These are phyloP conservation scores for Chelon auratus DNA, from an alignment of 2,797 vertebrate genomes.

Conservation along the genomic window DNA sequence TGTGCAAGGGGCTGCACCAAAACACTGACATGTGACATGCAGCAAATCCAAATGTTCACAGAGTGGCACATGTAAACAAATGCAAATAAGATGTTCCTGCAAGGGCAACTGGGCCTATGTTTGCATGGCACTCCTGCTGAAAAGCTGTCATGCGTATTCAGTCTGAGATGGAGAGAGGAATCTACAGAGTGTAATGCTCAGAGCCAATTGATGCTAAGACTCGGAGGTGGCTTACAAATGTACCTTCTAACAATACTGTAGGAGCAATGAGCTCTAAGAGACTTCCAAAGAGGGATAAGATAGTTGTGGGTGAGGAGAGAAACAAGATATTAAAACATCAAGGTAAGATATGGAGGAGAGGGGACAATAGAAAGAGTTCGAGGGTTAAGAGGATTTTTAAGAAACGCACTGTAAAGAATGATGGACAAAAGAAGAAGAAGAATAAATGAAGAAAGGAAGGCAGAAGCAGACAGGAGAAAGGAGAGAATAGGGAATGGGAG, in stretches of 20 bases:
- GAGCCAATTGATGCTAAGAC: constrained; percentile 36
- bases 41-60: constrained; percentile 65
- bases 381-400: constrained; percentile 78
- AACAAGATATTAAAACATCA: constrained; percentile 77
- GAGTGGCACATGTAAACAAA: constrained; percentile 78
- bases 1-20: constrained; percentile 56
- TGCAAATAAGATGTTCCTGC: constrained; percentile 73
- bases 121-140: constrained; percentile 40
- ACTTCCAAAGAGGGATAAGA: constrained; percentile 53
- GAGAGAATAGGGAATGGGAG: constrained; percentile 82
- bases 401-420: constrained; percentile 58
- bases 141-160: constrained; percentile 61
- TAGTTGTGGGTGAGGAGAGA: constrained; percentile 46
- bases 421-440: constrained; percentile 76
- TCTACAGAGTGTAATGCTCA: constrained; percentile 37
- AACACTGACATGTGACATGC: constrained; percentile 61
- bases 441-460: constrained; percentile 70
- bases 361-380: constrained; percentile 66
- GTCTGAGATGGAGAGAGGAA: constrained; percentile 50
- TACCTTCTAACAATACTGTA: constrained; percentile 53
- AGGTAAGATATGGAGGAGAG: constrained; percentile 58
- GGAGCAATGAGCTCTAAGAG: constrained; percentile 48
- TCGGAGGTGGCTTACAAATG: constrained; percentile 49
- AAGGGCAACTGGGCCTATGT: constrained; percentile 24
- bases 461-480: constrained; percentile 83